Conservation (phyloP, 2,797 vertebrate species). For the Sphaeramia orbicularis region DNA sequence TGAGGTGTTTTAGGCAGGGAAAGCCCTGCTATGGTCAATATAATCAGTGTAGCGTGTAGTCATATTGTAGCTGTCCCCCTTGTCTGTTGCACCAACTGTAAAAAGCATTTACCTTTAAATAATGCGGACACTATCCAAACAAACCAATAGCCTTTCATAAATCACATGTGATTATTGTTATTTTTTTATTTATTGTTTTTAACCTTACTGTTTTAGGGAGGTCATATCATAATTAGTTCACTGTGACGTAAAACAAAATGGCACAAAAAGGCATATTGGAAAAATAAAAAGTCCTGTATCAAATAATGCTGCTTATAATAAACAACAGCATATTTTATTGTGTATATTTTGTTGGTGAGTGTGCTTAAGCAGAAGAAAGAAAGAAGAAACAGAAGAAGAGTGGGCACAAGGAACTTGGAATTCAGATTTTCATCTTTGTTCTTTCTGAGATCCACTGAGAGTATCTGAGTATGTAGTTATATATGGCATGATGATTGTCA, state of each 20-base stretch:
- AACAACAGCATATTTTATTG: conserved; percentile 15
- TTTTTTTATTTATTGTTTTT: not conserved
- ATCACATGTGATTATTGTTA: not conserved
- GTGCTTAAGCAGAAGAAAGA: conserved; percentile 10
- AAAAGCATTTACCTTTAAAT: conserved; percentile 27
- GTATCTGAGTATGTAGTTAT: conserved; percentile 29
- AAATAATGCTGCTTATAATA: not conserved
- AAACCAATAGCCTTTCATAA: conserved; percentile 11
- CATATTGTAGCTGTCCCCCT: conserved; percentile 48
- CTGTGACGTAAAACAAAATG: not conserved
- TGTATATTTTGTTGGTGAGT: not conserved
- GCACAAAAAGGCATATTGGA: conserved; percentile 2
- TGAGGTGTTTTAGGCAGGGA: conserved; percentile 51
- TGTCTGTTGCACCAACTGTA: conserved; percentile 26
- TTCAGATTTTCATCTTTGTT: conserved; percentile 30
- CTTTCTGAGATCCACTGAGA: conserved; percentile 28
- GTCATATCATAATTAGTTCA: not conserved
- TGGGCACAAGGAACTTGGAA: conserved; percentile 27
- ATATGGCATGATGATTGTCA: conserved; percentile 40
- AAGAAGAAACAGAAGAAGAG: conserved; percentile 45
- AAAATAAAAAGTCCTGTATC: conserved; percentile 15
- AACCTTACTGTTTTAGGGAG: conserved; percentile 1
- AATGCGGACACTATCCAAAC: not conserved
- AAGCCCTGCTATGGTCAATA: conserved; percentile 62
- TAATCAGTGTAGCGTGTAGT: conserved; percentile 52